Evolutionary conservation across 2,888 invertebrate genomes (phyloP).

Genomic region (Heliconius erato): DNA sequence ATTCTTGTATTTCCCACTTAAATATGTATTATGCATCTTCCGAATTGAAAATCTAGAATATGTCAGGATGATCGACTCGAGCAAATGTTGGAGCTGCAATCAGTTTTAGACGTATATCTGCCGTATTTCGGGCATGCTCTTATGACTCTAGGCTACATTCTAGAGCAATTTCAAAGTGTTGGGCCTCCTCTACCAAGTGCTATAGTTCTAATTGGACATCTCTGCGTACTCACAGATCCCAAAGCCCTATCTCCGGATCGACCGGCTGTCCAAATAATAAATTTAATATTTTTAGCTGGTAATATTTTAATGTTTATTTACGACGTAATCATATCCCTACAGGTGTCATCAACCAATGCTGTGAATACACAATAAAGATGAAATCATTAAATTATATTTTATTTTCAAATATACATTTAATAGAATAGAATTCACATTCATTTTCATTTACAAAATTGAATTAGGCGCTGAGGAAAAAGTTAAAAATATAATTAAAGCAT

Average conservation of each 20-base stretch:
- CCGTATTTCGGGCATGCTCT: constrained; percentile 71
- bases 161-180: constrained; percentile 67
- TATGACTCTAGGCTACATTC: constrained; percentile 75
- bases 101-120: constrained; percentile 60
- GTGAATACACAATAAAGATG: neutral
- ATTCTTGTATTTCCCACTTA: constrained; percentile 61
- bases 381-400: neutral
- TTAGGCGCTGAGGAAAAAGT: neutral
- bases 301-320: constrained; percentile 71
- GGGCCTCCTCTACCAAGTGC: constrained; percentile 73
- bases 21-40: constrained; percentile 42
- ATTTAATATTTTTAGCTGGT: constrained; percentile 67
- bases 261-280: constrained; percentile 64
- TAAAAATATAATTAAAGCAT: neutral
- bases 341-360: neutral
- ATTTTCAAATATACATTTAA: neutral
- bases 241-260: constrained; percentile 60
- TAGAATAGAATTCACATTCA: neutral
- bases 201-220: constrained; percentile 71
- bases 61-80: constrained; percentile 36
- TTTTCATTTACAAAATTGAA: neutral
- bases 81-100: constrained; percentile 61
- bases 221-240: constrained; percentile 69
- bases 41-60: constrained; percentile 31
- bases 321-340: constrained; percentile 58